Evolutionary conservation across 2,888 invertebrate genomes (phyloP).

Genomic region (Cartodere bifasciata): DNA sequence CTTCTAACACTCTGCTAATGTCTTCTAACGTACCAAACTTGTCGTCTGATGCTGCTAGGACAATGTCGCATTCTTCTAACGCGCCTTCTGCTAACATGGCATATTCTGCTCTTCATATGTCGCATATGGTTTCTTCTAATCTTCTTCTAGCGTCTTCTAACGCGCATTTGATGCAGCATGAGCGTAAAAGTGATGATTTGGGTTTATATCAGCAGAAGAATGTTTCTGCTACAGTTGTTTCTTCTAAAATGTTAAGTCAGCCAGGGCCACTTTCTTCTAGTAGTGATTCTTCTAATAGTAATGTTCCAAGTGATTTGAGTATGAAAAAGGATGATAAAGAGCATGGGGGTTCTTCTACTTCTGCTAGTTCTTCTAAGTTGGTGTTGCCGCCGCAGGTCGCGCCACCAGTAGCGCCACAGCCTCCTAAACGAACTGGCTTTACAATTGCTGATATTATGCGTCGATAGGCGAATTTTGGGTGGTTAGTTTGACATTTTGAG

Average conservation of each 20-base stretch:
- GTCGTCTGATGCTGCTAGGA: slow-evolving; percentile 19
- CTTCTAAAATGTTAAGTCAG: too few species aligned
- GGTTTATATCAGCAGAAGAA: too few species aligned
- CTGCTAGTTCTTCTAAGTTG: slow-evolving; percentile 12
- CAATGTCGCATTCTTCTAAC: slow-evolving; percentile 34
- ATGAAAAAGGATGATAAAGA: slow-evolving; percentile 30
- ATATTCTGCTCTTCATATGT: too few species aligned
- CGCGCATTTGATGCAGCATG: too few species aligned
- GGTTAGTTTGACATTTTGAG: too few species aligned
- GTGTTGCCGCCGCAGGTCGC: slow-evolving; percentile 40
- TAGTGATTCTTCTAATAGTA: slow-evolving; percentile 14
- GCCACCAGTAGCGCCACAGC: slow-evolving; percentile 46
- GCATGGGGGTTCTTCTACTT: slow-evolving; percentile 3
- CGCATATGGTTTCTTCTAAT: too few species aligned
- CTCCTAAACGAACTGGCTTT: slow-evolving; percentile 65
- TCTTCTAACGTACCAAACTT: too few species aligned
- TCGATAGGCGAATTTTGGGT: slow-evolving; percentile 47
- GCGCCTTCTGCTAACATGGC: slow-evolving; percentile 24
- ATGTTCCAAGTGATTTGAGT: slow-evolving; percentile 32
- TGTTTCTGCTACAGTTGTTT: too few species aligned
- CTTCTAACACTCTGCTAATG: too few species aligned
- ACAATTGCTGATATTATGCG: slow-evolving; percentile 88
- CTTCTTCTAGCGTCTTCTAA: slow-evolving; percentile 4
- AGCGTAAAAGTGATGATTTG: too few species aligned
- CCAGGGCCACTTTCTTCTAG: too few species aligned